phyloP scores from a whole-genome alignment of 2,888 invertebrate genomes.

The Phanerotoma sp. region DNA sequence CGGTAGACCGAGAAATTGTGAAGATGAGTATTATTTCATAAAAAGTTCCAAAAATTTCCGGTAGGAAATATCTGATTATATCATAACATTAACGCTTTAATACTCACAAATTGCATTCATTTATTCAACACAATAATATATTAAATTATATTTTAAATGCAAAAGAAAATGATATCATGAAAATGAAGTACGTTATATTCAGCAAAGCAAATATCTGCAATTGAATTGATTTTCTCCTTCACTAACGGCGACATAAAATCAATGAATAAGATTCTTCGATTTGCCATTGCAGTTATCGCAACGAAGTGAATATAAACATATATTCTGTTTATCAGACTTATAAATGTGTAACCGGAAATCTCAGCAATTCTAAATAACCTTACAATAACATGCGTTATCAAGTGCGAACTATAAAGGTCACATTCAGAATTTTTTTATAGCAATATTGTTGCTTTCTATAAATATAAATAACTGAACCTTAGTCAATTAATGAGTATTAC shows the following conservation, averaged over 20 bases:
- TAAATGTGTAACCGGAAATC: too few species aligned
- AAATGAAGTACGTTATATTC: background rate
- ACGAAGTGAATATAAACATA: conserved; percentile 3
- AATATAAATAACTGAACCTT: too few species aligned
- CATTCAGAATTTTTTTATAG: too few species aligned
- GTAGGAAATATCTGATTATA: conserved; percentile 8
- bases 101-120: conserved; percentile 4
- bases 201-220: background rate
- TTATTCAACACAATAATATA: background rate
- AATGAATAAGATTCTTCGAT: conserved; percentile 7
- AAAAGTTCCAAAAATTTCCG: conserved; percentile 24
- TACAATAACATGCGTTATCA: too few species aligned
- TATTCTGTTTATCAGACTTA: background rate
- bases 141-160: background rate
- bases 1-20: conserved; percentile 15
- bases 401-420: too few species aligned
- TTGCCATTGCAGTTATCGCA: conserved; percentile 1
- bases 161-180: background rate
- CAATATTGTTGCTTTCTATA: too few species aligned
- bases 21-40: conserved; percentile 16
- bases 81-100: too few species aligned
- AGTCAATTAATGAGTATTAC: too few species aligned
- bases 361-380: too few species aligned
- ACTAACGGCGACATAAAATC: conserved; percentile 1
- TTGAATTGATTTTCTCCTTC: conserved; percentile 9